Percentiles rank a stretch among this genome's conserved stretches.
Evolutionary conservation across 2,888 invertebrate species (phyloP).

Genomic region (Leuctra nigra): DNA sequence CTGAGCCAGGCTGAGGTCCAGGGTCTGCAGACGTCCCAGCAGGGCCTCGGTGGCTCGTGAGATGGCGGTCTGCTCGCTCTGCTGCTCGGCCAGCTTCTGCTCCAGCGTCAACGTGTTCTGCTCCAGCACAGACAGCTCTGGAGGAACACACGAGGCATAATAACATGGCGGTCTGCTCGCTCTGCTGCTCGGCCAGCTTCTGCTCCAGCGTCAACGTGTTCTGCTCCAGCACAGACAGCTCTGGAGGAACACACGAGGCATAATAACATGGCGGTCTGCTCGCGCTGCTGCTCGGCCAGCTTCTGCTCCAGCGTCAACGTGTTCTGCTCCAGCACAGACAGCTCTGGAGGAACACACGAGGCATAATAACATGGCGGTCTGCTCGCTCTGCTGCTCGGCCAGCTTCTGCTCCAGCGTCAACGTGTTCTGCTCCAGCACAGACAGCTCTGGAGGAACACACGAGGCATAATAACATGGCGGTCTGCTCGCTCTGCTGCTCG

Average conservation of each 20-base stretch:
- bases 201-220: constrained; percentile 63
- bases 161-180: too few relatives aligned
- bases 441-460: constrained; percentile 41
- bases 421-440: constrained; percentile 67
- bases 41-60: constrained; percentile 53
- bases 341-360: constrained; percentile 47
- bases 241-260: constrained; percentile 46
- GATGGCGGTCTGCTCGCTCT: too few relatives aligned
- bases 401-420: constrained; percentile 60
- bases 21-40: constrained; percentile 52
- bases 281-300: too few relatives aligned
- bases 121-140: constrained; percentile 55
- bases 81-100: constrained; percentile 56
- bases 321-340: constrained; percentile 64
- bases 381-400: too few relatives aligned
- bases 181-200: constrained; percentile 57
- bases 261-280: too few relatives aligned
- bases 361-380: too few relatives aligned
- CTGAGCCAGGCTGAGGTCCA: constrained; percentile 50
- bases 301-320: constrained; percentile 61
- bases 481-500: too few relatives aligned
- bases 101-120: constrained; percentile 67
- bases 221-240: constrained; percentile 60
- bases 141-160: constrained; percentile 48
- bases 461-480: too few relatives aligned